phyloP scores from a whole-genome alignment of 2,797 vertebrate genomes.

The Aplochiton taeniatus region DNA sequence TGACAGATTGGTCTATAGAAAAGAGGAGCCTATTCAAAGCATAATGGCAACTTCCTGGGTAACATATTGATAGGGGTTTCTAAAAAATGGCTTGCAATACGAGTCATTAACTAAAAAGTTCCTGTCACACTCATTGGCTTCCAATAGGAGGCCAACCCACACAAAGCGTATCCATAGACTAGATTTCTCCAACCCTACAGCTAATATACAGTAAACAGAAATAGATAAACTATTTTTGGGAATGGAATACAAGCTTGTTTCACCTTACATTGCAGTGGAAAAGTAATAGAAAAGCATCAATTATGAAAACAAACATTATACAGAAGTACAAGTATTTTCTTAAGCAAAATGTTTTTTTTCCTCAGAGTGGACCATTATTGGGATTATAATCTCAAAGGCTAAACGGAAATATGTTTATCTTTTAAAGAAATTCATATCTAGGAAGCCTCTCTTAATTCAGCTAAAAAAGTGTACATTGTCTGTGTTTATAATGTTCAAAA shows the following conservation, averaged over 20 bases:
- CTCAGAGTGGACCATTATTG: constrained; percentile 53
- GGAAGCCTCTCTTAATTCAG: constrained; percentile 59
- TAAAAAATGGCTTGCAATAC: constrained; percentile 17
- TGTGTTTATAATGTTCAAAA: constrained; percentile 72
- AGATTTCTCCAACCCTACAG: constrained; percentile 27
- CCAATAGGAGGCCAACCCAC: constrained; percentile 45
- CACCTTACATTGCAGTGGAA: constrained; percentile 20
- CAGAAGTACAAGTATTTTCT: constrained; percentile 39
- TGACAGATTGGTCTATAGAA: constrained; percentile 48
- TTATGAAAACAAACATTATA: constrained; percentile 19
- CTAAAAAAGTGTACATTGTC: constrained; percentile 94
- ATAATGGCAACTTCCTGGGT: constrained; percentile 15
- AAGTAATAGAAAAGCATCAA: constrained; percentile 26
- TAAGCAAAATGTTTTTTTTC: constrained; percentile 31
- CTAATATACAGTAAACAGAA: constrained; percentile 46
- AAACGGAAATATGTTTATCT: constrained; percentile 11
- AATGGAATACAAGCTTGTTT: constrained; percentile 50
- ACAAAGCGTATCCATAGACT: constrained; percentile 22
- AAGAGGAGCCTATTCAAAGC: constrained; percentile 15
- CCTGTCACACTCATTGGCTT: constrained; percentile 8
- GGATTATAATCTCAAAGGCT: constrained; percentile 62
- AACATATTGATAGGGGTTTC: constrained; percentile 24
- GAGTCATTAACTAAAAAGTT: constrained; percentile 8
- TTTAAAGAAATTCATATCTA: constrained; percentile 24
- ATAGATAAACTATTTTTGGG: constrained; percentile 45